Evolutionary conservation across 1,140 invertebrate genomes (phyloP).

Genomic region (Aethina tumida): DNA sequence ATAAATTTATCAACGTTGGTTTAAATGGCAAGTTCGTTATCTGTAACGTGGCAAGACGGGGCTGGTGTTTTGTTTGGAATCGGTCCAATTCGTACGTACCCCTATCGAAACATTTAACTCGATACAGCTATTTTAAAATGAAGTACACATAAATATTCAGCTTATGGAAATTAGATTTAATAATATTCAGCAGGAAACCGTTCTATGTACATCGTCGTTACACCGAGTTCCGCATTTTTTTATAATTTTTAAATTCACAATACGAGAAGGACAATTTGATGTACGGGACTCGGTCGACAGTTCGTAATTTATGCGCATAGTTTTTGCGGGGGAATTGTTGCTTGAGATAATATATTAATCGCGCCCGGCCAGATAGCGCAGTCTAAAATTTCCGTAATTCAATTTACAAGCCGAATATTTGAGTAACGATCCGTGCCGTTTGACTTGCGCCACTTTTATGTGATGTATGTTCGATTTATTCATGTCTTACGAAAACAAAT

Average conservation of each 20-base stretch:
- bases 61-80: conserved; percentile 27
- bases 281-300: conserved; percentile 5
- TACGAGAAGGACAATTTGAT: conserved; percentile 7
- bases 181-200: conserved; percentile 14
- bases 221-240: conserved; percentile 7
- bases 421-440: too few relatives aligned
- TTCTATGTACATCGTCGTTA: conserved; percentile 10
- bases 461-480: too few relatives aligned
- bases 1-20: conserved; percentile 27
- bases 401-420: too few relatives aligned
- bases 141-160: conserved; percentile 22
- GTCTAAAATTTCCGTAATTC: too few relatives aligned
- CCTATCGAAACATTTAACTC: conserved; percentile 24
- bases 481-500: too few relatives aligned
- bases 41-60: conserved; percentile 21
- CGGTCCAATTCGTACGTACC: conserved; percentile 26
- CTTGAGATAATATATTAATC: too few relatives aligned
- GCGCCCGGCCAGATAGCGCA: too few relatives aligned
- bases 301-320: conserved; percentile 9
- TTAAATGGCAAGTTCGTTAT: conserved; percentile 27
- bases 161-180: conserved; percentile 20
- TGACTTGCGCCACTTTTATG: too few relatives aligned
- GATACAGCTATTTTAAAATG: conserved; percentile 20
- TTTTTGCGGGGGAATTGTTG: not conserved
- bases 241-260: conserved; percentile 8